Percentiles rank a stretch among this genome's conserved stretches.
These are phyloP conservation scores for Dysmachus trigonus DNA, from an alignment of 2,888 invertebrate genomes.

Conservation along the genomic window DNA sequence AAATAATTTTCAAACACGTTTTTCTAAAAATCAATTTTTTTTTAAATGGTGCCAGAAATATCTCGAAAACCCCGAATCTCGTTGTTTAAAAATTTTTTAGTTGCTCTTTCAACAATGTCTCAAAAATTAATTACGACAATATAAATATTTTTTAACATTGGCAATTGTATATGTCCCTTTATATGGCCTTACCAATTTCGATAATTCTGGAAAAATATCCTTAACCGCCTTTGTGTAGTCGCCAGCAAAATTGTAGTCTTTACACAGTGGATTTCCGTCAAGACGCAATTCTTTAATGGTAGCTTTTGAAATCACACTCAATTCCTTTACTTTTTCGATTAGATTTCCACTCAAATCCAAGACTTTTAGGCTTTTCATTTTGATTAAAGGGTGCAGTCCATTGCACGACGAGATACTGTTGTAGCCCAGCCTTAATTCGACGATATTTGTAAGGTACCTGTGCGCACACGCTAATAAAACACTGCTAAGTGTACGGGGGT, in stretches of 20 bases:
- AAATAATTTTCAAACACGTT: too few species aligned
- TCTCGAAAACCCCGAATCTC: too few species aligned
- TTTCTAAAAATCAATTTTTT: too few species aligned
- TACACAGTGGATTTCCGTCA: conserved; percentile 51
- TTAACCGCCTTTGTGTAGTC: conserved; percentile 46
- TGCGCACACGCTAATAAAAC: conserved; percentile 43
- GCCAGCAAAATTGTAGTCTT: conserved; percentile 20
- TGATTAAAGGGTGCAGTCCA: conserved; percentile 44
- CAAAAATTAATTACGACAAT: too few species aligned
- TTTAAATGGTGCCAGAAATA: too few species aligned
- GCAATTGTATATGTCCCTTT: too few species aligned
- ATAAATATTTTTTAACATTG: too few species aligned
- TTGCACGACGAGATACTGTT: conserved; percentile 47
- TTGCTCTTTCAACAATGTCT: too few species aligned
- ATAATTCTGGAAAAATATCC: conserved; percentile 46
- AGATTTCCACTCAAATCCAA: conserved; percentile 48
- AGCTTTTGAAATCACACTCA: conserved; percentile 42
- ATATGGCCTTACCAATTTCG: conserved; percentile 42
- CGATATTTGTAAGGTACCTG: conserved; percentile 42
- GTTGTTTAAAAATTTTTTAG: too few species aligned
- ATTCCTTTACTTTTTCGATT: conserved; percentile 42
- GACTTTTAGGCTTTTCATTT: conserved; percentile 47
- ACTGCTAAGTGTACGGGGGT: conserved; percentile 21
- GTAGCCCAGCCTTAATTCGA: conserved; percentile 38
- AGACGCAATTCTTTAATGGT: conserved; percentile 44